Base-by-base conservation (phyloP, 2,888 invertebrate genomes). In the Rotaria sp. region DNA sequence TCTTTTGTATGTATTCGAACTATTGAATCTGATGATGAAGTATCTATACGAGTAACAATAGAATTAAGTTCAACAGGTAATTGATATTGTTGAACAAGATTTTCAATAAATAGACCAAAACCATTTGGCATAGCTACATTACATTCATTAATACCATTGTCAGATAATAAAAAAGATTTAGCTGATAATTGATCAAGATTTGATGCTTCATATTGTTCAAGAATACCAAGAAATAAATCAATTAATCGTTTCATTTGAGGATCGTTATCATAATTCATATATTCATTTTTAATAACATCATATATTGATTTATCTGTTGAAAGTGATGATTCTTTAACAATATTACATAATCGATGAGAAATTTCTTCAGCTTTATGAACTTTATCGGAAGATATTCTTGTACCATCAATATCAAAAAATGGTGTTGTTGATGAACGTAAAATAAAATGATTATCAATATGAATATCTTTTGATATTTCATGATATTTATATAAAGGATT, bases 281-380 rank as follows among this genome's bases (percentile, higher is more conserved):
- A 80, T 45, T 41, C 80, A n/a, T 10, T 26, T 80, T 80, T 13
- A 80, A 80, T 80, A 45, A 80, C 80, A n/a, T 80, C 80, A 80
- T 2, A 3, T 45, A 80, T 45, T 26, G 80, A 80, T 15, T n/a
- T 45, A 45, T 80, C 80, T 5, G 5, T 35, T 67, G 21, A 5
- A 1, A 35, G 35, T 30, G 75, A 24, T 80, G 24, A 45, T 45
- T 80, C 45, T 13, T 45, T 45, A 1, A 80, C n/a, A 0, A 1
- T 80, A 10, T 0, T 41, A 45, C 2, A 24, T 26, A 80, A n/a
- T 18, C 7, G 24, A 5, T 41, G 10, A 13, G 3, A 41, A 8
- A 80, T 80, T 13, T 45, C 5, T 26, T 80, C 26, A 0, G 80
- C 80, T 41, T 80, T 1, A 8, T 0, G 1, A 11, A 45, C n/a